A percentile compares a stretch with the other conserved stretches of the same genome.
Conservation (phyloP, 2,888 invertebrate species). For the Cartodere bifasciata region DNA sequence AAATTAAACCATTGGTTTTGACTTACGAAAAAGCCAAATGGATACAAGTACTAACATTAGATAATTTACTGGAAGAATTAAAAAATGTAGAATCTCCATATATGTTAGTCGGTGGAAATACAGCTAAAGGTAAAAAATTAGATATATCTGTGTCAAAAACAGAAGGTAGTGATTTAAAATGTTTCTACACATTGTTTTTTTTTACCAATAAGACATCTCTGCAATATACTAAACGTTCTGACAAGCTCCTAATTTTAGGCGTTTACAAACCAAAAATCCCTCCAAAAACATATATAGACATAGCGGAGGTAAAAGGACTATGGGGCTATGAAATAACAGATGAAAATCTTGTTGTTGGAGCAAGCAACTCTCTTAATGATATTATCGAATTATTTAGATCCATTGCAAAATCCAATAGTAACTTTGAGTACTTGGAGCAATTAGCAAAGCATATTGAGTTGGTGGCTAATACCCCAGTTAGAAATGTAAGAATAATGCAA, state of each 20-base stretch:
- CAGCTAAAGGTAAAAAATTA: too few relatives aligned
- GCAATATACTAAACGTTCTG: too few relatives aligned
- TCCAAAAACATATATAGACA: background rate
- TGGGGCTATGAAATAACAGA: background rate
- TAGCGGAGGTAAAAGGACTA: slow-evolving; percentile 1
- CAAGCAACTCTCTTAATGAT: background rate
- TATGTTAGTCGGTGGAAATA: slow-evolving; percentile 1
- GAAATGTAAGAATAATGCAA: slow-evolving; percentile 1
- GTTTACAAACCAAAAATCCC: background rate
- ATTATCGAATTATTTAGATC: background rate
- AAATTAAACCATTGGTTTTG: too few relatives aligned
- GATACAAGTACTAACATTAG: slow-evolving; percentile 7
- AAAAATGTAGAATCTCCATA: slow-evolving; percentile 15
- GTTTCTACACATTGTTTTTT: too few relatives aligned
- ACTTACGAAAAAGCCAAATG: slow-evolving; percentile 17
- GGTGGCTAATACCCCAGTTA: background rate
- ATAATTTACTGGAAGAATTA: slow-evolving; percentile 32
- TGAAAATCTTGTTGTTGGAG: background rate
- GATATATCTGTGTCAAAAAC: too few relatives aligned
- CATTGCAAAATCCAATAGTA: background rate
- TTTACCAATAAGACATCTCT: too few relatives aligned
- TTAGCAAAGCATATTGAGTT: slow-evolving; percentile 1
- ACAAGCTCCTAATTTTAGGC: too few relatives aligned
- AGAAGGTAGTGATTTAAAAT: too few relatives aligned
- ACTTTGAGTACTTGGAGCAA: background rate